Percentiles rank a stretch among this genome's conserved stretches.
phyloP scores from a whole-genome alignment of 2,113 vertebrate genomes.

The Coptodon bakossiorum region DNA sequence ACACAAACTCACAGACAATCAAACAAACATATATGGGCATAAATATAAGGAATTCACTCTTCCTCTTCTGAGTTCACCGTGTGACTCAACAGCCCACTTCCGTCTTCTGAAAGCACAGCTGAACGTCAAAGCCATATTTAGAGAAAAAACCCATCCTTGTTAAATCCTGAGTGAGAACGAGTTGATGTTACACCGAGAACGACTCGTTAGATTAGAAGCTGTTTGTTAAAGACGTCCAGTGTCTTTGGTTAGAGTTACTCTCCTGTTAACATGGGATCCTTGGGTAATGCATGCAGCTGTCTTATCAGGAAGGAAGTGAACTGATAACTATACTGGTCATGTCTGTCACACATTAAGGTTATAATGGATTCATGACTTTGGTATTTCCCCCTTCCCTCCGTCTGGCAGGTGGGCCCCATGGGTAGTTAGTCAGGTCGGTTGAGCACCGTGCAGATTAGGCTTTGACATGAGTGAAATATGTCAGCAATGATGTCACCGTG shows the following conservation, averaged over 20 bases:
- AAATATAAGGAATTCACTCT: conserved; percentile 25
- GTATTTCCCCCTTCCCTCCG: neutral
- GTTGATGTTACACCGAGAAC: neutral
- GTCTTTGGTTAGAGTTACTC: neutral
- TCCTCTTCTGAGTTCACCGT: conserved; percentile 60
- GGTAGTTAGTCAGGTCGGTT: neutral
- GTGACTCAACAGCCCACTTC: conserved; percentile 63
- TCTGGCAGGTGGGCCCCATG: neutral
- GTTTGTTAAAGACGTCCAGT: neutral
- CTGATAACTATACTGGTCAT: neutral
- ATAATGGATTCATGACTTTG: neutral
- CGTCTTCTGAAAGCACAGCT: conserved; percentile 26
- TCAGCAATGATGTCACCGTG: neutral
- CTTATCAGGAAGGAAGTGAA: neutral
- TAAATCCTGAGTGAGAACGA: neutral
- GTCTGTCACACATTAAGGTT: neutral
- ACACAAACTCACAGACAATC: neutral
- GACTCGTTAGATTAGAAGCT: neutral
- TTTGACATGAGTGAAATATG: neutral
- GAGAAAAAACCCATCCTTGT: neutral
- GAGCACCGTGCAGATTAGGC: neutral
- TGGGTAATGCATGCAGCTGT: neutral
- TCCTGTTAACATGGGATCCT: neutral
- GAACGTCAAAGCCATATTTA: conserved; percentile 4
- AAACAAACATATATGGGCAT: conserved; percentile 19